These are phyloP conservation scores for Grallaria varia DNA, from an alignment of 2,113 vertebrate species.

Conservation along the genomic window DNA sequence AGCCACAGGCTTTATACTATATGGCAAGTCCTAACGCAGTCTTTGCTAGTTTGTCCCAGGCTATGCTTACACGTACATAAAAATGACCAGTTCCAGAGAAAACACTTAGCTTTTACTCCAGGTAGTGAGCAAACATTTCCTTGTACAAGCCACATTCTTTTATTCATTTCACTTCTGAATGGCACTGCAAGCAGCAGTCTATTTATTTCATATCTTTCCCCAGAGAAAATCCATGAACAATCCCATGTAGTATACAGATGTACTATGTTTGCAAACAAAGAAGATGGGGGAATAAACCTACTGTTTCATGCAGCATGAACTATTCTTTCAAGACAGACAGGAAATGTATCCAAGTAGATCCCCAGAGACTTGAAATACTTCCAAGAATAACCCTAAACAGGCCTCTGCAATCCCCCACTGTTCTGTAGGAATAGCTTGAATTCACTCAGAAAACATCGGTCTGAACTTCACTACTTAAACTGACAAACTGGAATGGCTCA, in stretches of 20 bases:
- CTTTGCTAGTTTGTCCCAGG: neutral
- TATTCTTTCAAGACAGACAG: constrained; percentile 35
- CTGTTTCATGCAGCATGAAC: neutral
- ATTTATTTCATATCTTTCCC: neutral
- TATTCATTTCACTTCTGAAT: neutral
- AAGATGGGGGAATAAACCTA: neutral
- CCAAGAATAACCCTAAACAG: constrained; percentile 64
- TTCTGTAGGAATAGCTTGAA: neutral
- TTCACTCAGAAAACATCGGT: neutral
- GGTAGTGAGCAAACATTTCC: neutral
- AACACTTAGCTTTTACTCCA: neutral
- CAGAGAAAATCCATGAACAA: neutral
- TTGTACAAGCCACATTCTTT: neutral
- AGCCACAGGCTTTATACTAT: neutral
- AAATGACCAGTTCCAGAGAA: neutral
- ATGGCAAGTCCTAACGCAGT: neutral
- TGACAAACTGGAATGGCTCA: neutral
- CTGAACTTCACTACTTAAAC: neutral
- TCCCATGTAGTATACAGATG: neutral
- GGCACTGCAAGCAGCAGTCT: neutral
- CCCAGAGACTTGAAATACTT: constrained; percentile 57
- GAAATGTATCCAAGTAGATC: constrained; percentile 41
- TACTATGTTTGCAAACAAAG: neutral
- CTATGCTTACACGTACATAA: neutral
- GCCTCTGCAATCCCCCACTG: constrained; percentile 37